phyloP scores from a whole-genome alignment of 1,140 invertebrate species.

The Drosophila aff. region DNA sequence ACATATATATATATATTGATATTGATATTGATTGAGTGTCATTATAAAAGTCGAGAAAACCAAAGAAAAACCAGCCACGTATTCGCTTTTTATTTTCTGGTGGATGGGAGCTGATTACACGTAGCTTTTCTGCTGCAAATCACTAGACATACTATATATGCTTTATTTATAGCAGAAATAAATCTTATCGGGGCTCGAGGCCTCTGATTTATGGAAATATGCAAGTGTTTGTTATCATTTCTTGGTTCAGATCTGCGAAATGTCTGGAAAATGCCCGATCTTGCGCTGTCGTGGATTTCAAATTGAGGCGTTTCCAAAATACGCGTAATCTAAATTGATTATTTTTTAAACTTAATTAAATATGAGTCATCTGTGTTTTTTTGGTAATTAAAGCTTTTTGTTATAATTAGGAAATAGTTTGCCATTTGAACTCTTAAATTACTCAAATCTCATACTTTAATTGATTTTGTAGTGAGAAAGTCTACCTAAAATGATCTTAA shows the following conservation, averaged over 20 bases:
- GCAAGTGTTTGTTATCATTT: conserved; percentile 14
- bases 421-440: neutral
- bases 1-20: conserved; percentile 50
- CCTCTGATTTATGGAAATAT: conserved; percentile 19
- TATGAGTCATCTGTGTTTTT: conserved; percentile 1
- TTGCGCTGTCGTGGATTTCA: neutral
- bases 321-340: neutral
- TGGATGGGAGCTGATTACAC: conserved; percentile 16
- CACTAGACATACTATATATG: neutral
- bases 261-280: conserved; percentile 9
- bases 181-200: conserved; percentile 16
- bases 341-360: neutral
- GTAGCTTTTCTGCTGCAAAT: neutral
- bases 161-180: conserved; percentile 3
- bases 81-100: conserved; percentile 36
- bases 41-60: conserved; percentile 56
- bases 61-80: conserved; percentile 38
- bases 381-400: neutral
- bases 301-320: neutral
- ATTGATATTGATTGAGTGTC: conserved; percentile 77
- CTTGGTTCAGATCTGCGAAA: neutral
- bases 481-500: too few species aligned
- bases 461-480: too few species aligned
- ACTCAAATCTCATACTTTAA: neutral
- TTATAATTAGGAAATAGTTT: neutral